A percentile compares a stretch with the other conserved stretches of the same genome.
Evolutionary conservation across 2,888 invertebrate genomes (phyloP).

Genomic region (Ormyrus rosae): DNA sequence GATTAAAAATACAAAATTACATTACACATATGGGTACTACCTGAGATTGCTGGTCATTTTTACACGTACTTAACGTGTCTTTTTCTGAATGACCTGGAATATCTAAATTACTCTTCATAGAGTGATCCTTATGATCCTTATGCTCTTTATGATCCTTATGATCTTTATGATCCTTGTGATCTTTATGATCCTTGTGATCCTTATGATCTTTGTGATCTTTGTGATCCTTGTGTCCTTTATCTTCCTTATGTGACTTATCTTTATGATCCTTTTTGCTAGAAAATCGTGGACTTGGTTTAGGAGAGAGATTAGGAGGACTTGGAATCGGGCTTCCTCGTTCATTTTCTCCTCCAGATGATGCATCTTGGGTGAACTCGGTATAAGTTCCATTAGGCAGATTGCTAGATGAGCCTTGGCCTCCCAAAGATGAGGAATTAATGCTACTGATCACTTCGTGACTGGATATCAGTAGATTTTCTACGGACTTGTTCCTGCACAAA

Average conservation of each 20-base stretch:
- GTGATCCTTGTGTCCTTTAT: constrained; percentile 44
- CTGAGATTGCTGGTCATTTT: constrained; percentile 66
- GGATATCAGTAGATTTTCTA: constrained; percentile 81
- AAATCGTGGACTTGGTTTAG: constrained; percentile 76
- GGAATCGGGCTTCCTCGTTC: constrained; percentile 75
- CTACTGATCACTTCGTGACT: constrained; percentile 83
- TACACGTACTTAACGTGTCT: constrained; percentile 61
- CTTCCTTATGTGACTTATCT: constrained; percentile 38
- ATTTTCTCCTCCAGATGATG: constrained; percentile 55
- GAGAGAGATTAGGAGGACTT: constrained; percentile 77
- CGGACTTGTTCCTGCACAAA: constrained; percentile 77
- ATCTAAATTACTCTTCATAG: constrained; percentile 59
- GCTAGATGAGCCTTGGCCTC: constrained; percentile 75
- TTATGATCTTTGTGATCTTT: constrained; percentile 41
- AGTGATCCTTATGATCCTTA: neutral
- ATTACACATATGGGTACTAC: constrained; percentile 51
- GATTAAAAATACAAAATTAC: too few species aligned
- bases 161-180: constrained; percentile 33
- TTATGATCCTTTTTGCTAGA: constrained; percentile 59
- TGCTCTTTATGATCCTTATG: neutral
- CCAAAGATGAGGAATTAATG: constrained; percentile 80
- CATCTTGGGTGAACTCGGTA: constrained; percentile 73
- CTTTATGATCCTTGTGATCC: constrained; percentile 42
- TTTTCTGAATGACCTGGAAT: constrained; percentile 58
- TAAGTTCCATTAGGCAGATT: constrained; percentile 75